These are phyloP conservation scores for Fundulus diaphanus DNA, from an alignment of 2,797 vertebrate species.

Conservation along the genomic window DNA sequence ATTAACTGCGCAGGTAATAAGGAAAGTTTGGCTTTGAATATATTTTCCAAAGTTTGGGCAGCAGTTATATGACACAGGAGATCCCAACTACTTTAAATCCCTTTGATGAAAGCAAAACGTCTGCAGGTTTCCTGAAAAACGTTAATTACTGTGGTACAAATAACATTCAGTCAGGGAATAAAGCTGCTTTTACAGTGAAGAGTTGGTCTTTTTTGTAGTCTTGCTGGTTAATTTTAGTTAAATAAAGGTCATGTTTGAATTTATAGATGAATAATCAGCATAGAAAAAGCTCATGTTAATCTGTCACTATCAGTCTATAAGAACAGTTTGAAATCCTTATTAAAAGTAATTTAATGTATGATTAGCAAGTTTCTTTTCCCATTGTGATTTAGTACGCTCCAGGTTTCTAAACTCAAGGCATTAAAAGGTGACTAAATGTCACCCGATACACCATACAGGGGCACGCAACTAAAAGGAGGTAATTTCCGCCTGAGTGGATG, in stretches of 20 bases:
- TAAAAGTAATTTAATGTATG: background rate
- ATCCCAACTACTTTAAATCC: background rate
- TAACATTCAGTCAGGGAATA: background rate
- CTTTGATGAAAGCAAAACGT: slow-evolving; percentile 5
- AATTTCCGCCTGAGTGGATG: slow-evolving; percentile 19
- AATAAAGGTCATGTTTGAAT: background rate
- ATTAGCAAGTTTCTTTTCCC: background rate
- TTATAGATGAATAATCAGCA: background rate
- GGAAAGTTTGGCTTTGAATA: background rate
- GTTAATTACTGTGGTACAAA: too few relatives aligned
- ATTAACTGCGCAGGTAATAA: background rate
- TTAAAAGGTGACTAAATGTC: slow-evolving; percentile 11
- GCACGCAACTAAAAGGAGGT: slow-evolving; percentile 12
- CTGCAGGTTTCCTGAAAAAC: background rate
- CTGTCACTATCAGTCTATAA: background rate
- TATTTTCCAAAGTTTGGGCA: background rate
- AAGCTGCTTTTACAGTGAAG: background rate
- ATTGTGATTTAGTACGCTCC: slow-evolving; percentile 8
- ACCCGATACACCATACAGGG: background rate
- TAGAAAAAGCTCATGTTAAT: background rate
- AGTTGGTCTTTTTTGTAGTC: background rate
- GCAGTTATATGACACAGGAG: background rate
- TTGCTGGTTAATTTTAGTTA: background rate
- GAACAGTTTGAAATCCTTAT: background rate
- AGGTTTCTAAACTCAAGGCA: background rate